phyloP scores from a whole-genome alignment of 2,113 vertebrate species.

The Sigmodon hispidus region DNA sequence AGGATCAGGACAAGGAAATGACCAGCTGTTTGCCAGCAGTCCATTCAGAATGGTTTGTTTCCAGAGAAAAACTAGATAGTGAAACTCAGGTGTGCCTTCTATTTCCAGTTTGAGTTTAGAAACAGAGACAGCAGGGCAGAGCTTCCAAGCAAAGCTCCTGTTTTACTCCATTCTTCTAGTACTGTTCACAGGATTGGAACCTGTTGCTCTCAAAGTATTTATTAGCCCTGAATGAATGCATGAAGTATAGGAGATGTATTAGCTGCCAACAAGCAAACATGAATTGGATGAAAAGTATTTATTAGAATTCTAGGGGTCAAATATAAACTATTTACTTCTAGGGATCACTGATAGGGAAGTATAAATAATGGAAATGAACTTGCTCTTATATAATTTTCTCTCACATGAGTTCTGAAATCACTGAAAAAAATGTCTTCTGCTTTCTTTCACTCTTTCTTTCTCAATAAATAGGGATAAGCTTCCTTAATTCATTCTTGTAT shows the following conservation, averaged over 20 bases:
- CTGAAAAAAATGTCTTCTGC: neutral
- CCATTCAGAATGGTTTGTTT: neutral
- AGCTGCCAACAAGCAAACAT: neutral
- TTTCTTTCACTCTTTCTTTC: fast-evolving
- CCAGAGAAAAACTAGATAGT: no score
- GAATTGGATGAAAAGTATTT: neutral
- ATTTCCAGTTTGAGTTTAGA: neutral
- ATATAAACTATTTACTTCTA: neutral
- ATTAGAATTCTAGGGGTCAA: neutral
- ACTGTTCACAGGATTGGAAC: neutral
- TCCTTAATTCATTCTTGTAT: neutral
- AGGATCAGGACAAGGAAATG: neutral
- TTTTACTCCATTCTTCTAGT: neutral
- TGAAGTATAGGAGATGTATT: neutral
- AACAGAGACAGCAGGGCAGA: no score
- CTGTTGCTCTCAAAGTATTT: neutral
- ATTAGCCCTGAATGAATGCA: neutral
- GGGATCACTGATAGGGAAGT: neutral
- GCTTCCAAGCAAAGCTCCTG: neutral
- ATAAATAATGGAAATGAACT: neutral
- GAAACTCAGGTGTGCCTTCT: neutral
- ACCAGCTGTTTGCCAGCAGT: neutral
- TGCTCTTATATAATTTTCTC: neutral
- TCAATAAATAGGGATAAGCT: neutral
- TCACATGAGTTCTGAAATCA: neutral